Base-by-base conservation (phyloP, 1,140 invertebrate species). In the Chionoecetes opilio region DNA sequence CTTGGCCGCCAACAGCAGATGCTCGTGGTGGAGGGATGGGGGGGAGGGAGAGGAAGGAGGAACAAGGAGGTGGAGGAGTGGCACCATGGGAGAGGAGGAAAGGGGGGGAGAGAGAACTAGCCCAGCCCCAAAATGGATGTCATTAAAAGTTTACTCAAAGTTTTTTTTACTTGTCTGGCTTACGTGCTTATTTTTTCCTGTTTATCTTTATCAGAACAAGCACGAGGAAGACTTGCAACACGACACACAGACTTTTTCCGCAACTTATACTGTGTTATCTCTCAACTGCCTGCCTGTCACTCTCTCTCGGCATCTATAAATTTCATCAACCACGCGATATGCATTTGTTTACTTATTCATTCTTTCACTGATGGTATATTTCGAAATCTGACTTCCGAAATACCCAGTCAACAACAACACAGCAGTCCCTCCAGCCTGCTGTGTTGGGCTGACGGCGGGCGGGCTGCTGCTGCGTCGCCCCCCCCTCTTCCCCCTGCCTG, bases 81-180 rank as follows among this genome's bases (percentile, higher is more conserved):
- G 63, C 6, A 17, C 21, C 21, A 21, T 26, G 21, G 6, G n/a
- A n/a, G 63, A 21, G 63, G 63, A n/a, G n/a, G 63, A n/a, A n/a
- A 21, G 63, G 63, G 53, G 26, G 21, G 63, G n/a, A 21, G 21
- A 6, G 63, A 8, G 53, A 6, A 8, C 89, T 91, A 26, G 53
- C n/a, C 53, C 53, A 90, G 46, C n/a, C 29, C 75, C n/a, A 91
- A 41, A 91, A 91, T 91, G 89, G 89, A 91, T 91, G 41, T 91
- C 89, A 91, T 91, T 91, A 91, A 91, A 91, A 91, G 89, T 91
- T 91, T 8, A 63, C 0, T 53, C 31, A 41, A 75, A 32, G 5
- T 88, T 88, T 38, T 35, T 88, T 88, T 21, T 88, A 17, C 38
- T 37, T 37, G 2, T 38, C 34, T 88, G 3, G 2, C 26, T 88